phyloP scores from a whole-genome alignment of 2,888 invertebrate genomes.

The Heteromyza rotundicornis region DNA sequence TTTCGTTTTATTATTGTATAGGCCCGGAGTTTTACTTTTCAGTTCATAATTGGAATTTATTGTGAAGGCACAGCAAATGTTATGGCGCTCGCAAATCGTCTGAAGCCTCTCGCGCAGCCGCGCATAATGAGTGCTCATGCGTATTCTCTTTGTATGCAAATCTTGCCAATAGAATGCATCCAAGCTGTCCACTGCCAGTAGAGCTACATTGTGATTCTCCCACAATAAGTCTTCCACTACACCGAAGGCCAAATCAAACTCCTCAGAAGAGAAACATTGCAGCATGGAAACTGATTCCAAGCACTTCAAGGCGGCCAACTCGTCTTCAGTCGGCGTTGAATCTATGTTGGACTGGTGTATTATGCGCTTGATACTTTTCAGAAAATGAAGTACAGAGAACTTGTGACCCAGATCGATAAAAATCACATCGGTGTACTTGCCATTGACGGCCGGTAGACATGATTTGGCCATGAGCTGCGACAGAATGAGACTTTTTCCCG shows the following conservation, averaged over 20 bases:
- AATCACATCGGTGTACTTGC: slow-evolving; percentile 62
- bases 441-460: slow-evolving; percentile 63
- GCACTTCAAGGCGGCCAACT: slow-evolving; percentile 30
- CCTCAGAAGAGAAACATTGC: slow-evolving; percentile 40
- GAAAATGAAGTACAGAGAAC: slow-evolving; percentile 56
- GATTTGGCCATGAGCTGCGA: slow-evolving; percentile 63
- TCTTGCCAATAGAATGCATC: slow-evolving; percentile 64
- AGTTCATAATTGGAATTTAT: slow-evolving; percentile 37
- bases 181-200: slow-evolving; percentile 65
- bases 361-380: slow-evolving; percentile 52
- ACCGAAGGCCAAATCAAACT: slow-evolving; percentile 41
- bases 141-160: slow-evolving; percentile 31
- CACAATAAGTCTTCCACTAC: slow-evolving; percentile 58
- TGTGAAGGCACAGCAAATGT: slow-evolving; percentile 42
- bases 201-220: slow-evolving; percentile 57
- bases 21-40: too few species aligned
- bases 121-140: slow-evolving; percentile 42
- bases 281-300: slow-evolving; percentile 37
- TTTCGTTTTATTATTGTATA: too few species aligned
- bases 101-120: slow-evolving; percentile 35
- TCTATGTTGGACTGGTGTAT: slow-evolving; percentile 34
- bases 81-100: slow-evolving; percentile 38
- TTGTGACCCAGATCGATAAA: slow-evolving; percentile 65
- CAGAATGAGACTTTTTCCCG: slow-evolving; percentile 64
- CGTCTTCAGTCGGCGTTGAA: slow-evolving; percentile 26